These are phyloP conservation scores for Hylaeus anthracinus DNA, from an alignment of 1,140 invertebrate genomes.

Conservation along the genomic window DNA sequence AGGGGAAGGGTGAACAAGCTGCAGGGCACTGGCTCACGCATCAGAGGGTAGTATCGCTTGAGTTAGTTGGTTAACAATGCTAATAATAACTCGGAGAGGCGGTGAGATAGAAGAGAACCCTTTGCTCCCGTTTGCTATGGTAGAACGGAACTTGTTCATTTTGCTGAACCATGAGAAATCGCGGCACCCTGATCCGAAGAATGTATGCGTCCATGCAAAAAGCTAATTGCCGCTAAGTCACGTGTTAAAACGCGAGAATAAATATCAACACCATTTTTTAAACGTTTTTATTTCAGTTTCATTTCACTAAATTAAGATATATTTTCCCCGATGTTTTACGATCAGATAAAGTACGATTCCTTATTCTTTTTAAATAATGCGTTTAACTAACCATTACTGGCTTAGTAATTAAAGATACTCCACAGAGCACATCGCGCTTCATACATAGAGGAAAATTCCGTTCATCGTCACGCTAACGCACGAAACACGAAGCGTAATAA, in stretches of 20 bases:
- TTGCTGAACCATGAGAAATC: slow-evolving; percentile 11
- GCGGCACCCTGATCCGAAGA: not conserved
- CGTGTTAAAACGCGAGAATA: not conserved
- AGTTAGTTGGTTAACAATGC: slow-evolving; percentile 80
- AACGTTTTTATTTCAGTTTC: not conserved
- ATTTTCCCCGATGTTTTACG: no score
- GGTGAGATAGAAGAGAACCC: slow-evolving; percentile 55
- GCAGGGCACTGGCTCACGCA: slow-evolving; percentile 67
- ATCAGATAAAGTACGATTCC: no score
- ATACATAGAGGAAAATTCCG: not conserved
- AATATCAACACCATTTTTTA: not conserved
- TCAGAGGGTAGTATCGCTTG: slow-evolving; percentile 70
- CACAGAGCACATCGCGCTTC: not conserved
- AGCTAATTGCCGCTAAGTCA: no score
- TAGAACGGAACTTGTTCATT: not conserved
- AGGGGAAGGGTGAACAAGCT: slow-evolving; percentile 64
- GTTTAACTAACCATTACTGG: no score
- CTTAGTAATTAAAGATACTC: no score
- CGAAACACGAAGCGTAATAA: slow-evolving; percentile 8
- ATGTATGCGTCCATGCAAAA: no score
- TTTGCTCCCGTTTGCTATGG: slow-evolving; percentile 53
- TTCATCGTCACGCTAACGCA: not conserved
- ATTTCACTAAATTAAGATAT: no score
- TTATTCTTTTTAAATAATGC: no score
- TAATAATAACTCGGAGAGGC: slow-evolving; percentile 75